Percentiles rank a stretch among this genome's conserved stretches.
These are phyloP conservation scores for Neodiprion lecontei DNA, from an alignment of 1,140 invertebrate species.

Conservation along the genomic window DNA sequence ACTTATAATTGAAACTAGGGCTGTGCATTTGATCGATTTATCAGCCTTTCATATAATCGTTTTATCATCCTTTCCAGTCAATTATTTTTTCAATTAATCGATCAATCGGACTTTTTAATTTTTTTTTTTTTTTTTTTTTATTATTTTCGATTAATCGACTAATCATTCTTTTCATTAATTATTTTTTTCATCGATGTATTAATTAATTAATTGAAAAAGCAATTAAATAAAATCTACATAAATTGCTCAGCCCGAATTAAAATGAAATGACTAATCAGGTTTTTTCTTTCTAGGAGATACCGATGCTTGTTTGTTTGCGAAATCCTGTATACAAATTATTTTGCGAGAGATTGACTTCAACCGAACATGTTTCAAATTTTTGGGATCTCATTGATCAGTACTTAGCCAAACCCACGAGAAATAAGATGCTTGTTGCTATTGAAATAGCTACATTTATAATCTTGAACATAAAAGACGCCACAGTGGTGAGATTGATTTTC, in stretches of 20 bases:
- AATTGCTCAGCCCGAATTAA: no score
- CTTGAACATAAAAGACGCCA: constrained; percentile 59
- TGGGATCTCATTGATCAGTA: constrained; percentile 66
- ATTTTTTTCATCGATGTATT: no score
- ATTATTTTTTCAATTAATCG: no score
- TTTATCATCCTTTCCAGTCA: no score
- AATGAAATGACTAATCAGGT: no score
- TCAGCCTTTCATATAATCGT: constrained; percentile 19
- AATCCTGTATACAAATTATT: constrained; percentile 70
- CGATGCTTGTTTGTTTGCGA: constrained; percentile 63
- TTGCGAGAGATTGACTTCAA: constrained; percentile 58
- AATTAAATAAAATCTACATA: no score
- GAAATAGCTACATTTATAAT: constrained; percentile 63
- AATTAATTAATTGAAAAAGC: no score
- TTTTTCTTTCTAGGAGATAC: constrained; percentile 63
- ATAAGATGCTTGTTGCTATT: constrained; percentile 63
- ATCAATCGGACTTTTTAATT: no score
- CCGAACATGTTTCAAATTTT: constrained; percentile 60
- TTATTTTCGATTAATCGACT: no score
- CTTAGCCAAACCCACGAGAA: constrained; percentile 67
- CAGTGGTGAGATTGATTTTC: constrained; percentile 28
- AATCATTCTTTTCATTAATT: no score
- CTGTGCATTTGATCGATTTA: background rate
- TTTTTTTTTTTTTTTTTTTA: no score
- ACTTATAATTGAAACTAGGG: background rate